Evolutionary conservation across 2,113 vertebrate species (phyloP).

Genomic region (Helogale parvula): DNA sequence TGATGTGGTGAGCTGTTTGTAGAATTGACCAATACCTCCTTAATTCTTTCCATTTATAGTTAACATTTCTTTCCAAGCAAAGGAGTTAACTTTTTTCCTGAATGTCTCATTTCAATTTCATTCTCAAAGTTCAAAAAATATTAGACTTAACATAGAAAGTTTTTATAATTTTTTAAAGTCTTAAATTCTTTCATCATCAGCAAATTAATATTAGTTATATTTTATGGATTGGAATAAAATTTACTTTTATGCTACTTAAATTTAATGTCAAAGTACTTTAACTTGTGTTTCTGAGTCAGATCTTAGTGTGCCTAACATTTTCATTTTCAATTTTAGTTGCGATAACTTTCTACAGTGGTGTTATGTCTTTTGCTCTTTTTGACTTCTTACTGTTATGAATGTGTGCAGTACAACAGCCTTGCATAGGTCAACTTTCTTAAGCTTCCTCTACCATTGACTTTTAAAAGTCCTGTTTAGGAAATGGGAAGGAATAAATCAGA

Average conservation of each 20-base stretch:
- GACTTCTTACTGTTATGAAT: constrained; percentile 14
- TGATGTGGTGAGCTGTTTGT: not conserved
- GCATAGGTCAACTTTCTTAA: not conserved
- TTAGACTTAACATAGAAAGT: not conserved
- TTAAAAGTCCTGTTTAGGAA: constrained; percentile 19
- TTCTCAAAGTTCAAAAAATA: not conserved
- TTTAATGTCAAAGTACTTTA: constrained; percentile 29
- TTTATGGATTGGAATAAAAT: constrained; percentile 32
- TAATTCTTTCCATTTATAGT: constrained; percentile 30
- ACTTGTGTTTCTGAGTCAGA: constrained; percentile 21
- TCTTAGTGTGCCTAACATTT: constrained; percentile 24
- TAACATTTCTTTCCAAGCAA: constrained; percentile 30
- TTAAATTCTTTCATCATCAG: constrained; percentile 9
- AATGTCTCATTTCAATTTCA: not conserved
- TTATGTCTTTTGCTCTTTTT: not conserved
- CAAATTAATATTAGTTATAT: not conserved
- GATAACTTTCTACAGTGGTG: not conserved
- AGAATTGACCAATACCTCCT: not conserved
- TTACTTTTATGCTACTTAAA: constrained; percentile 37
- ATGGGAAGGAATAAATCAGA: constrained; percentile 23
- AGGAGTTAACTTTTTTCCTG: not conserved
- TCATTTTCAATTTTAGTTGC: not conserved
- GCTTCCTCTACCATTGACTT: constrained; percentile 3
- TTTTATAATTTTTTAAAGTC: not conserved
- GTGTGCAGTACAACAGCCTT: not conserved